Percentiles rank a stretch among this genome's conserved stretches.
These are phyloP conservation scores for Pteruthius melanotis DNA, from an alignment of 2,113 vertebrate species.

Conservation along the genomic window DNA sequence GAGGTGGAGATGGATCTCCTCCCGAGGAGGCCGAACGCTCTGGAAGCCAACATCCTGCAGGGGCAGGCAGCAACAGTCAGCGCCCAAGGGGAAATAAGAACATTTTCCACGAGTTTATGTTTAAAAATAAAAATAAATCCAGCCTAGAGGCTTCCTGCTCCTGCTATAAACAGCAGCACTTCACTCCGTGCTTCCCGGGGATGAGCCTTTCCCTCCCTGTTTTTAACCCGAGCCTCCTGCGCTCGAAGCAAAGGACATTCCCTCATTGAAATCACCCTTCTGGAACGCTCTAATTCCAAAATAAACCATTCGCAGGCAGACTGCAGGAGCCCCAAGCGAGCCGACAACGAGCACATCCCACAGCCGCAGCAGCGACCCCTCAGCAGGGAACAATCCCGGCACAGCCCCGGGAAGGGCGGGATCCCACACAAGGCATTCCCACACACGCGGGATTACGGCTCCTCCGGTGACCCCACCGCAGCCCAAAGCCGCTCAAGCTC, in stretches of 20 bases:
- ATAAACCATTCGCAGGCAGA: background rate
- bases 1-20: constrained; percentile 88
- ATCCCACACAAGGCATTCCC: fast-evolving
- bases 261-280: too few relatives aligned
- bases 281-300: background rate
- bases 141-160: background rate
- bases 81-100: fast-evolving
- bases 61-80: background rate
- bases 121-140: too few relatives aligned
- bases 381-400: fast-evolving
- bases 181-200: background rate
- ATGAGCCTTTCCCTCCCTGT: background rate
- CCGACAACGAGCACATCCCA: background rate
- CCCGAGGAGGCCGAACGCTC: constrained; percentile 81
- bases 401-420: fast-evolving
- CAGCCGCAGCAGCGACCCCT: background rate
- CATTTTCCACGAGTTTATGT: fast-evolving
- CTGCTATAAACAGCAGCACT: background rate
- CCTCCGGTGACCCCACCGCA: fast-evolving
- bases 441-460: fast-evolving
- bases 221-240: background rate
- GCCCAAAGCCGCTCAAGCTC: background rate
- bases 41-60: constrained; percentile 88
- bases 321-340: background rate
- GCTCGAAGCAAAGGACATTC: background rate